Percentiles rank a stretch among this genome's conserved stretches.
These are phyloP conservation scores for Gadus chalcogrammus DNA, from an alignment of 2,113 vertebrate species.

Conservation along the genomic window DNA sequence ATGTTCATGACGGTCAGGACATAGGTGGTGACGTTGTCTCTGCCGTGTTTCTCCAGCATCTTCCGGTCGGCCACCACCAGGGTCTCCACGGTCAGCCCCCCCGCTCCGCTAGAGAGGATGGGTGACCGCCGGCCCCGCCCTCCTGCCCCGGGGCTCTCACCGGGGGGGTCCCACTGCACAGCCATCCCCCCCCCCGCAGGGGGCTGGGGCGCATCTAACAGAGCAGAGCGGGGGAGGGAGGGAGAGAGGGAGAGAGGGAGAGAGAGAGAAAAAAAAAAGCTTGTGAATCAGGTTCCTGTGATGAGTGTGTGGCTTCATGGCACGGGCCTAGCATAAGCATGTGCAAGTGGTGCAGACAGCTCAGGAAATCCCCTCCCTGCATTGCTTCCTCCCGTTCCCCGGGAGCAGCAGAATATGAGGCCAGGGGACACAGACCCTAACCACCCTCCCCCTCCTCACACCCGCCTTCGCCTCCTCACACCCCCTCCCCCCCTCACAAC, in stretches of 20 bases:
- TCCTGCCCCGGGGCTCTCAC: constrained; percentile 21
- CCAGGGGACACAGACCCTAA: constrained; percentile 1
- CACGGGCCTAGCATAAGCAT: constrained; percentile 43
- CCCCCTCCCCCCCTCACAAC: too few relatives aligned
- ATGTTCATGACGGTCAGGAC: constrained; percentile 98
- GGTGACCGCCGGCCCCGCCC: constrained; percentile 80
- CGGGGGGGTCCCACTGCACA: constrained; percentile 77
- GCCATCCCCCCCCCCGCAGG: constrained; percentile 72
- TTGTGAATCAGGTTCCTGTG: constrained; percentile 61
- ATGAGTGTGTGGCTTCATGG: constrained; percentile 48
- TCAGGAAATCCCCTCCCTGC: constrained; percentile 59
- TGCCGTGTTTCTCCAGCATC: constrained; percentile 94
- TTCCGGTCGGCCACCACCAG: constrained; percentile 96
- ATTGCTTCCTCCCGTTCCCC: constrained; percentile 44
- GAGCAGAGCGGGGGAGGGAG: background rate
- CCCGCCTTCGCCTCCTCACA: too few relatives aligned
- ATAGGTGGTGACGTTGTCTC: constrained; percentile 92
- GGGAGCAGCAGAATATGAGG: constrained; percentile 5
- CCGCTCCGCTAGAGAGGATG: constrained; percentile 78
- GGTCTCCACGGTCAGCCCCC: constrained; percentile 89
- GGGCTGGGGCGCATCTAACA: constrained; percentile 83
- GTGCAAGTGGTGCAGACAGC: constrained; percentile 44
- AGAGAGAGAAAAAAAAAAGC: constrained; percentile 35
- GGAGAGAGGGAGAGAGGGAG: constrained; percentile 15
- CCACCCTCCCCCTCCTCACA: too few relatives aligned